Percentiles rank a stretch among this genome's conserved stretches.
These are phyloP conservation scores for Pycnonotus jocosus DNA, from an alignment of 2,113 vertebrate species.

Conservation along the genomic window DNA sequence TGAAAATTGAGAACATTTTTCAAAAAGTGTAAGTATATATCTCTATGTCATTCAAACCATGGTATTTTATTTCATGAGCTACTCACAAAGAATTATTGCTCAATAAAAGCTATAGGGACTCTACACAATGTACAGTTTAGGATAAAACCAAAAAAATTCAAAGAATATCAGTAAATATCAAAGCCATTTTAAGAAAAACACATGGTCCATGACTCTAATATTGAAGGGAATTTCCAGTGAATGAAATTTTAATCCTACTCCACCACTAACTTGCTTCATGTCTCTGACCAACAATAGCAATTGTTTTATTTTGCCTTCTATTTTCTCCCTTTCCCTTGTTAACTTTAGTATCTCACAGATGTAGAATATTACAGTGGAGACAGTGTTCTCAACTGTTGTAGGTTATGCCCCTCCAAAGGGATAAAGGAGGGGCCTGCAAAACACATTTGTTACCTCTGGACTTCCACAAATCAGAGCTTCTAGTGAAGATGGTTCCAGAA, in stretches of 20 bases:
- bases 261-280: neutral
- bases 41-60: neutral
- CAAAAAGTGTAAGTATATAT: neutral
- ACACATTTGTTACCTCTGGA: rapidly evolving
- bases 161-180: neutral
- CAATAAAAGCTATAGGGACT: neutral
- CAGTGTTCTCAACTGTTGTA: neutral
- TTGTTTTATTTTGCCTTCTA: neutral
- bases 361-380: neutral
- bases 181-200: neutral
- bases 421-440: neutral
- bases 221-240: neutral
- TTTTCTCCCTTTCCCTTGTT: neutral
- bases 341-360: neutral
- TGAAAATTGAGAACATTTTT: neutral
- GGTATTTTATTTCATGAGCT: neutral
- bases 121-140: neutral
- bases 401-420: neutral
- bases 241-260: neutral
- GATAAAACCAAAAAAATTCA: neutral
- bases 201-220: neutral
- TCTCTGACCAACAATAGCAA: neutral
- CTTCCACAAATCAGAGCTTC: neutral
- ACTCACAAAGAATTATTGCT: neutral
- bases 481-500: neutral